phyloP scores from a whole-genome alignment of 2,888 invertebrate species.

The Stegophylla sp. region DNA sequence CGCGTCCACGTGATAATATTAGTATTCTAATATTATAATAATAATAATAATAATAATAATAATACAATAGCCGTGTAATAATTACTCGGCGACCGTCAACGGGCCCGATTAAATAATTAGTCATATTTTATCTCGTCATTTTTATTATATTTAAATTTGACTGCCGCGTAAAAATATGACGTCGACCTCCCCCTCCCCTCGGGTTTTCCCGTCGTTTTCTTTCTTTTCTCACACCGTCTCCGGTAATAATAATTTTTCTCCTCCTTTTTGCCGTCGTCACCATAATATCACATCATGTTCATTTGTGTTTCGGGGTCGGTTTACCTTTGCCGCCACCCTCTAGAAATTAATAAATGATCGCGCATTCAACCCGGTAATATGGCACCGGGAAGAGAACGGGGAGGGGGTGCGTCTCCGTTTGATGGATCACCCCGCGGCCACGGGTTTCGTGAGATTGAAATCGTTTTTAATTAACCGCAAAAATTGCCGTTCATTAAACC shows the following conservation, averaged over 20 bases:
- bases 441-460: slow-evolving; percentile 12
- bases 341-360: background rate
- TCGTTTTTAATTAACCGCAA: slow-evolving; percentile 37
- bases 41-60: no score
- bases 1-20: no score
- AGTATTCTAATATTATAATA: no score
- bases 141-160: background rate
- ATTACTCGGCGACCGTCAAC: slow-evolving; percentile 8
- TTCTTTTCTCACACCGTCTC: background rate
- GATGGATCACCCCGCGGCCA: background rate
- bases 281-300: no score
- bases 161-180: background rate
- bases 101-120: slow-evolving; percentile 21
- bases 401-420: background rate
- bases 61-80: no score
- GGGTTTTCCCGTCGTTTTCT: background rate
- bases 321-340: background rate
- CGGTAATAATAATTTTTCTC: background rate
- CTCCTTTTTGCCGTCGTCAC: no score
- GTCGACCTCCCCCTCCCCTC: no score
- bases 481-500: slow-evolving; percentile 29
- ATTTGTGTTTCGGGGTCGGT: background rate
- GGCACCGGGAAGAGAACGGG: no score
- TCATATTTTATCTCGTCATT: background rate
- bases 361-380: no score